Conservation (phyloP, 2,888 invertebrate genomes). For the Orchesellides sinensis region DNA sequence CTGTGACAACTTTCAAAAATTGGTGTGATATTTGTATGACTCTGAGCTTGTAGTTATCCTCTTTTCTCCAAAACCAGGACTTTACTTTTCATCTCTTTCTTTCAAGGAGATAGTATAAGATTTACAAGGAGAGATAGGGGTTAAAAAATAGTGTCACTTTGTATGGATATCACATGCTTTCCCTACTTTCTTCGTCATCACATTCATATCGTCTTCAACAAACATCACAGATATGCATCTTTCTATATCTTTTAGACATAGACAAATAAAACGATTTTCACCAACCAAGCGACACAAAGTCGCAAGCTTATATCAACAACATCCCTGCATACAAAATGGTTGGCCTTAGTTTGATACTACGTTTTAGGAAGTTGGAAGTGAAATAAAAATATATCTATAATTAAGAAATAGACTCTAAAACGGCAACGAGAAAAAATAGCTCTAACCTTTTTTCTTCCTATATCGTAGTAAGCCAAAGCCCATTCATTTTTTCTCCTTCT, state of each 20-base stretch:
- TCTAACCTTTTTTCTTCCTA: conserved; percentile 10
- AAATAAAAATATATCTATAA: conserved; percentile 21
- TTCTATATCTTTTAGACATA: not conserved
- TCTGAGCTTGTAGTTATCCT: not conserved
- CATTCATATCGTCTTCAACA: no score
- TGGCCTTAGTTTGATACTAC: not conserved
- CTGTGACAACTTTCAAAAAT: conserved; percentile 36
- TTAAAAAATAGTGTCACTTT: no score
- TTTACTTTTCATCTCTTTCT: no score
- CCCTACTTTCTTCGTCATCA: no score
- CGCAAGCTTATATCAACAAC: not conserved
- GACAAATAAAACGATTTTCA: not conserved
- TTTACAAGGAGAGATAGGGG: no score
- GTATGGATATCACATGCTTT: no score
- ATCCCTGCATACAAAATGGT: conserved; percentile 14
- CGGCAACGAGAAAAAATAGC: conserved; percentile 30
- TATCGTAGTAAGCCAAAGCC: no score
- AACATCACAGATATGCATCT: no score
- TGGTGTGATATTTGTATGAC: not conserved
- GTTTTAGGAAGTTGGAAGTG: not conserved
- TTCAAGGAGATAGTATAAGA: no score
- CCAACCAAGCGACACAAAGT: not conserved
- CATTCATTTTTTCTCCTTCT: no score
- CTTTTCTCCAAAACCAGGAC: no score
- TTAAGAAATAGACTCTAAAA: conserved; percentile 19